Evolutionary conservation across 2,113 vertebrate species (phyloP).

Genomic region (Ptychochromis oligacanthus): DNA sequence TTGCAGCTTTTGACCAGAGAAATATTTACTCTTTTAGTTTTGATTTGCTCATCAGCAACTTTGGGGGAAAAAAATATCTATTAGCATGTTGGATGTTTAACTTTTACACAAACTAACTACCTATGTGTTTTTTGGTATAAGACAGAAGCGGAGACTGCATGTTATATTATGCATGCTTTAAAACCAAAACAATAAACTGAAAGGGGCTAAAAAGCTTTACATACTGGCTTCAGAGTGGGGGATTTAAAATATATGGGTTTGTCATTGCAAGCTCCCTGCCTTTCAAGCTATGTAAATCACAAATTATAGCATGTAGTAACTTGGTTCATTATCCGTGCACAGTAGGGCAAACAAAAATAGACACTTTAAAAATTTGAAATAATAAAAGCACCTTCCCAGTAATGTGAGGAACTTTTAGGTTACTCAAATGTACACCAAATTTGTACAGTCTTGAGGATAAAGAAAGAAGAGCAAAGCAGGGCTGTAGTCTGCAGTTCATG

Average conservation of each 20-base stretch:
- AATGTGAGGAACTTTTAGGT: neutral
- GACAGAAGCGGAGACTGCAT: no score
- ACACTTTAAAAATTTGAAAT: neutral
- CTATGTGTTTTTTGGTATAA: no score
- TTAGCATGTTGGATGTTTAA: neutral
- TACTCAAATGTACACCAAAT: neutral
- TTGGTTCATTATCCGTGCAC: neutral
- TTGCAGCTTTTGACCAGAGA: neutral
- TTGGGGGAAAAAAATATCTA: neutral
- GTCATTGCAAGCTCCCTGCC: neutral
- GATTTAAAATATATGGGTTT: neutral
- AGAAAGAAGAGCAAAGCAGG: slow-evolving; percentile 29
- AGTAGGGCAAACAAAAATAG: neutral
- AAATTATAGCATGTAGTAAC: neutral
- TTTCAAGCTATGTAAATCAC: slow-evolving; percentile 2
- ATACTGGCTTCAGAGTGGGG: neutral
- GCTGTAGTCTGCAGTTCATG: slow-evolving; percentile 43
- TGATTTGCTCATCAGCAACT: neutral
- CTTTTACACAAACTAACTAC: neutral
- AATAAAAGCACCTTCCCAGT: neutral
- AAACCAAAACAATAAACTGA: neutral
- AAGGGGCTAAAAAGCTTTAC: neutral
- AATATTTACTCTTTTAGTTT: neutral
- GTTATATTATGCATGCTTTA: neutral
- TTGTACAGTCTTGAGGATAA: slow-evolving; percentile 4